Conservation (phyloP, 2,888 invertebrate genomes). For the Calameuta filiformis region DNA sequence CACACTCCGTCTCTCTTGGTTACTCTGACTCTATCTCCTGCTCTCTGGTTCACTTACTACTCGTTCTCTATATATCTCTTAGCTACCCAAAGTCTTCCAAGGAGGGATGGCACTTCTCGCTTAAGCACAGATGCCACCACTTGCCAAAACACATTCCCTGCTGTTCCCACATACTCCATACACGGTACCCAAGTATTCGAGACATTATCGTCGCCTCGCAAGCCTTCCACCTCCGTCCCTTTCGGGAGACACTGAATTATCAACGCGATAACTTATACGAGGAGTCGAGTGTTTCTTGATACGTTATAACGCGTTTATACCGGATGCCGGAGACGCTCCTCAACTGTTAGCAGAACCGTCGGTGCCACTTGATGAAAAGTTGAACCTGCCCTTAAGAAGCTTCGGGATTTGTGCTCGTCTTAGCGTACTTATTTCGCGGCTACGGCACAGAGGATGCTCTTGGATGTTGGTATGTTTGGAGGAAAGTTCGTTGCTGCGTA, state of each 20-base stretch:
- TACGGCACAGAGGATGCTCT: not conserved
- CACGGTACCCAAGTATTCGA: slow-evolving; percentile 11
- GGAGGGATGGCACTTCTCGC: slow-evolving; percentile 31
- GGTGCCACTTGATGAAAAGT: not conserved
- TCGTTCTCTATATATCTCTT: not conserved
- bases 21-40: not conserved
- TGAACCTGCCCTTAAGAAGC: not conserved
- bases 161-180: slow-evolving; percentile 10
- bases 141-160: slow-evolving; percentile 49
- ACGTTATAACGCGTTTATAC: not conserved
- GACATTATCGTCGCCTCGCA: slow-evolving; percentile 42
- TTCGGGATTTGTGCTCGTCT: not conserved
- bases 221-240: slow-evolving; percentile 15
- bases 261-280: slow-evolving; percentile 14
- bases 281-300: slow-evolving; percentile 2
- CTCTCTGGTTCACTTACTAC: not conserved
- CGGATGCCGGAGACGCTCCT: not conserved
- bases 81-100: slow-evolving; percentile 9
- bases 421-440: not conserved
- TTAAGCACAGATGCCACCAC: slow-evolving; percentile 50
- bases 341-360: not conserved
- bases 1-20: slow-evolving; percentile 6
- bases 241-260: slow-evolving; percentile 22
- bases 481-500: not conserved
- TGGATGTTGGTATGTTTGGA: not conserved